A percentile compares a stretch with the other conserved stretches of the same genome.
Conservation (phyloP, 2,113 vertebrate genomes). For the Fregetta grallaria region DNA sequence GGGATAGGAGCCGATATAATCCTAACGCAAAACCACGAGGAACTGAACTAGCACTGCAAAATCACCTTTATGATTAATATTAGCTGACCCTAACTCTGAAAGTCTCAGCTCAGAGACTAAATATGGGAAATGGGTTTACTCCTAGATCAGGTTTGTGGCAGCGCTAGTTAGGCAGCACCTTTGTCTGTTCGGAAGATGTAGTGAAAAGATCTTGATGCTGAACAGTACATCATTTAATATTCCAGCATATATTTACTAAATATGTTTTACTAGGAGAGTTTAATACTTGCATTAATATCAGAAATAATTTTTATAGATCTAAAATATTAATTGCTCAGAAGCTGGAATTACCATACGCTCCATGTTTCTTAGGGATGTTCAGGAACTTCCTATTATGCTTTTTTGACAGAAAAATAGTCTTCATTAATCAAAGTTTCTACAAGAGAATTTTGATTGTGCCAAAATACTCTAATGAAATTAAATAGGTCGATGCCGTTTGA, state of each 20-base stretch:
- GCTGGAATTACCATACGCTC: not conserved
- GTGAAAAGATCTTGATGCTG: not conserved
- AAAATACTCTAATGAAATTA: not conserved
- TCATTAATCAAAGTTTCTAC: not conserved
- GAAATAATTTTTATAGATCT: not conserved
- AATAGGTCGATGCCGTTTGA: not conserved
- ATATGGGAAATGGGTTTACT: not conserved
- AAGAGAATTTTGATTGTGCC: not conserved
- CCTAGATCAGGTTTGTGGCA: not conserved
- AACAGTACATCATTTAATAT: accelerated
- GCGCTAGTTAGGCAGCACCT: not conserved
- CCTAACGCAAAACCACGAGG: not conserved
- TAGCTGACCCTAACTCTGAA: not conserved
- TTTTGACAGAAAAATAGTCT: not conserved
- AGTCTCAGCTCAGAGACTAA: not conserved
- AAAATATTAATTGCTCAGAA: not conserved
- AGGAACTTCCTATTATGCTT: not conserved
- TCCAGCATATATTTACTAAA: not conserved
- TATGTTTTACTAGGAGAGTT: not conserved
- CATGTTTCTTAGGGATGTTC: not conserved
- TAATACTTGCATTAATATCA: not conserved
- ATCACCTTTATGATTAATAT: not conserved
- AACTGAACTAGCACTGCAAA: not conserved
- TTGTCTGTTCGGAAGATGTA: not conserved
- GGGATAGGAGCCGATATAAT: not conserved